These are phyloP conservation scores for Drosophila sechellia DNA, from an alignment of 1,140 invertebrate genomes.

Conservation along the genomic window DNA sequence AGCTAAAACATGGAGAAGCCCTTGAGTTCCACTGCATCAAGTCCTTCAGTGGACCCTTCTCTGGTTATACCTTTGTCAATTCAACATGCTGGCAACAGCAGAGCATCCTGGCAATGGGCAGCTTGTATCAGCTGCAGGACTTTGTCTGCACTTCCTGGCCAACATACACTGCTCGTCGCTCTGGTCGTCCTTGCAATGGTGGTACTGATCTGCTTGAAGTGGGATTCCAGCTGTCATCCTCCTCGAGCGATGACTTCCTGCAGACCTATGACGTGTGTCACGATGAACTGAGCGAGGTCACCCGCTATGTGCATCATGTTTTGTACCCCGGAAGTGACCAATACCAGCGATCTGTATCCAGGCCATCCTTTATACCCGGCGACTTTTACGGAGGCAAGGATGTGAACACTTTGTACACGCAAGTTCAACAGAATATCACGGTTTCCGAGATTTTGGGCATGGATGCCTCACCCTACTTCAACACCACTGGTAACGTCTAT, in stretches of 20 bases:
- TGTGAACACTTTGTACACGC: constrained; percentile 78
- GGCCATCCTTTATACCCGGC: constrained; percentile 73
- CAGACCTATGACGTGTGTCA: constrained; percentile 84
- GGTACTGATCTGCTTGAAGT: constrained; percentile 75
- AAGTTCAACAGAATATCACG: constrained; percentile 70
- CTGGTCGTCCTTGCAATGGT: constrained; percentile 69
- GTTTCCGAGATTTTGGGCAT: constrained; percentile 74
- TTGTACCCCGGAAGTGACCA: constrained; percentile 71
- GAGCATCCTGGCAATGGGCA: constrained; percentile 57
- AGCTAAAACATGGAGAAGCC: constrained; percentile 55
- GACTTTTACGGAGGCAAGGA: constrained; percentile 79
- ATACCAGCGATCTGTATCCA: constrained; percentile 78
- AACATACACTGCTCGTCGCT: constrained; percentile 71
- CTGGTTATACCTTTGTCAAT: constrained; percentile 30
- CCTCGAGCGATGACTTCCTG: constrained; percentile 70
- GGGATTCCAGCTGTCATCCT: constrained; percentile 63
- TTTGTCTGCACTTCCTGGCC: constrained; percentile 76
- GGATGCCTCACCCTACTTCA: constrained; percentile 73
- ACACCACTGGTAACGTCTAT: constrained; percentile 75
- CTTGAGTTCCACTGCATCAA: constrained; percentile 70
- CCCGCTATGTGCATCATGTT: constrained; percentile 84
- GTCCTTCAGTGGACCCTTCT: constrained; percentile 49
- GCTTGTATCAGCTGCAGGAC: constrained; percentile 60
- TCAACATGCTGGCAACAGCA: constrained; percentile 60
- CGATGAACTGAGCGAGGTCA: constrained; percentile 75